These are phyloP conservation scores for Gasteruption jaculator DNA, from an alignment of 2,888 invertebrate genomes.

Conservation along the genomic window DNA sequence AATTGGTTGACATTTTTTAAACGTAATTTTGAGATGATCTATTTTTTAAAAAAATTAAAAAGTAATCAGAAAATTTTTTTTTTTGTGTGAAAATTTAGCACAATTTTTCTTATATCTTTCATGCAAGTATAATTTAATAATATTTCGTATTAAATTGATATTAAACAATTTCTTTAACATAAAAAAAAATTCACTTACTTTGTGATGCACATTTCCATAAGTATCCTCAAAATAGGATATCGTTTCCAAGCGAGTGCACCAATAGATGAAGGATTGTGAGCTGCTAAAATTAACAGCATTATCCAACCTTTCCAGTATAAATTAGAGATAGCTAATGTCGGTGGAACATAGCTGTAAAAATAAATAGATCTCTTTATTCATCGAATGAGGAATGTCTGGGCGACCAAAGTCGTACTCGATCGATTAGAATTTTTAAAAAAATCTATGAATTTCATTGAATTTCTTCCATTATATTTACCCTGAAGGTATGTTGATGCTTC, in stretches of 20 bases:
- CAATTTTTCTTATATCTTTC: no score
- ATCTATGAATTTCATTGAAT: background rate
- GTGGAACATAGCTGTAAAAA: slow-evolving; percentile 66
- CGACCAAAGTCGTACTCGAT: no score
- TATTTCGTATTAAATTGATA: background rate
- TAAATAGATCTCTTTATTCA: slow-evolving; percentile 11
- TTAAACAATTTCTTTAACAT: background rate
- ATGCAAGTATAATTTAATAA: no score
- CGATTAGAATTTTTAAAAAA: slow-evolving; percentile 7
- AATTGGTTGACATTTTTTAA: no score
- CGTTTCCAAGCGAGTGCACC: slow-evolving; percentile 84
- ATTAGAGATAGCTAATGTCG: slow-evolving; percentile 84
- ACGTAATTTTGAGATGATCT: no score
- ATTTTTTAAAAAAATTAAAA: no score
- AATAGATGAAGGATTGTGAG: slow-evolving; percentile 87
- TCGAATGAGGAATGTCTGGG: no score
- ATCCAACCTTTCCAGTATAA: slow-evolving; percentile 95
- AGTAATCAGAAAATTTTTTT: no score
- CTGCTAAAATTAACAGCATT: slow-evolving; percentile 79
- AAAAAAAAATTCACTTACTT: slow-evolving; percentile 57
- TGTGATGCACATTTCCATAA: slow-evolving; percentile 97
- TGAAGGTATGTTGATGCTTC: slow-evolving; percentile 81
- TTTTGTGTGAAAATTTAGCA: no score
- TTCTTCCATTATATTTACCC: slow-evolving; percentile 67
- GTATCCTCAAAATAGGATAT: slow-evolving; percentile 83